A percentile compares a stretch with the other conserved stretches of the same genome.
Conservation (phyloP, 2,888 invertebrate species). For the Trichacis sp. region DNA sequence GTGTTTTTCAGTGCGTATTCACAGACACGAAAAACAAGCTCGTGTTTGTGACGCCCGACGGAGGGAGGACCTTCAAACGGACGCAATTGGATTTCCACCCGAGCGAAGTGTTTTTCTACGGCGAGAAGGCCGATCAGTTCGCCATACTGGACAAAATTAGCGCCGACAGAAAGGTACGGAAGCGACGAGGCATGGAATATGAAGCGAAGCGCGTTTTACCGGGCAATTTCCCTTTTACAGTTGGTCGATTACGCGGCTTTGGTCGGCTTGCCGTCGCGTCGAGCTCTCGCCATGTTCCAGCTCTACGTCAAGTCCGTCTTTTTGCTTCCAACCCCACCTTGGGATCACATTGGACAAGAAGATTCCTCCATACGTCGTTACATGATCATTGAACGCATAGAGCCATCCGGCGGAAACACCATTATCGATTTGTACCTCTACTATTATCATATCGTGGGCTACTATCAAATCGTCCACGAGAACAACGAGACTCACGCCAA, state of each 20-base stretch:
- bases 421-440: slow-evolving; percentile 65
- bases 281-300: slow-evolving; percentile 69
- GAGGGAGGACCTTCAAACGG: slow-evolving; percentile 77
- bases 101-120: slow-evolving; percentile 82
- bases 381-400: slow-evolving; percentile 79
- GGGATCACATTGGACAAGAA: slow-evolving; percentile 36
- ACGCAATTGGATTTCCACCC: slow-evolving; percentile 80
- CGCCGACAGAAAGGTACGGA: slow-evolving; percentile 73
- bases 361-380: slow-evolving; percentile 55
- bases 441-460: slow-evolving; percentile 51
- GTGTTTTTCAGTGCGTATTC: slow-evolving; percentile 85
- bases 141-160: slow-evolving; percentile 82
- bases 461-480: slow-evolving; percentile 3
- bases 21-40: slow-evolving; percentile 83
- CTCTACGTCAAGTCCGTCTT: slow-evolving; percentile 83
- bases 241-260: slow-evolving; percentile 80
- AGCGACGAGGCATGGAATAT: slow-evolving; percentile 1
- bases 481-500: slow-evolving; percentile 49
- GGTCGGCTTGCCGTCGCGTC: slow-evolving; percentile 73
- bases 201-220: slow-evolving; percentile 1
- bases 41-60: slow-evolving; percentile 82
- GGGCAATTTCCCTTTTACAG: slow-evolving; percentile 66
- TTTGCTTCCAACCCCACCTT: slow-evolving; percentile 73
- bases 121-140: slow-evolving; percentile 77
- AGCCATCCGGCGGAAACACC: slow-evolving; percentile 73